Evolutionary conservation across 2,797 vertebrate genomes (phyloP).

Genomic region (Numenius phaeopus): DNA sequence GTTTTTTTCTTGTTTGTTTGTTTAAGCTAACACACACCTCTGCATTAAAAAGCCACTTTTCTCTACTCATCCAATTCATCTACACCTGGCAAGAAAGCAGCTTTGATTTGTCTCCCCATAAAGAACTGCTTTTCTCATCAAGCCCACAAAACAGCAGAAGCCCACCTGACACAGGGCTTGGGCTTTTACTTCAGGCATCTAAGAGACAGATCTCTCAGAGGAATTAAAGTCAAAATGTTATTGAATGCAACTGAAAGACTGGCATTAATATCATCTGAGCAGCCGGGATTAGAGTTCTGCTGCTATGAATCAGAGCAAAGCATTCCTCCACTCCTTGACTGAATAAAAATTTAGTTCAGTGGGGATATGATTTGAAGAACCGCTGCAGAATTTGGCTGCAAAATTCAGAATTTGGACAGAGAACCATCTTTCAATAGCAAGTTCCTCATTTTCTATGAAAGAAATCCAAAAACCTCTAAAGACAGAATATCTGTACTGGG

Average conservation of each 20-base stretch:
- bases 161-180: neutral
- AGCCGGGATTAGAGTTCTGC: neutral
- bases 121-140: conserved; percentile 31
- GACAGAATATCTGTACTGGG: neutral
- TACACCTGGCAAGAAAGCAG: conserved; percentile 39
- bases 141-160: conserved; percentile 17
- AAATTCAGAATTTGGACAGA: neutral
- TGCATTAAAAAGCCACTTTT: conserved; percentile 64
- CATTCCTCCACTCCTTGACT: neutral
- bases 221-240: conserved; percentile 50
- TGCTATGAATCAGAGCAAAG: neutral
- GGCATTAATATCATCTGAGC: neutral
- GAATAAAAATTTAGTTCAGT: neutral
- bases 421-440: neutral
- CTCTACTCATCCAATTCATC: conserved; percentile 39
- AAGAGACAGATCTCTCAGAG: neutral
- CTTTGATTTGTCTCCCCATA: conserved; percentile 31
- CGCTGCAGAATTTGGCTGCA: neutral
- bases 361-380: neutral
- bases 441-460: neutral
- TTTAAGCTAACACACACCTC: conserved; percentile 63
- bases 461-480: neutral
- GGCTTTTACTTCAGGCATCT: neutral
- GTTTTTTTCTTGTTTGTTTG: conserved; percentile 69
- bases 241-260: conserved; percentile 38